Conservation (phyloP, 2,888 invertebrate species). For the Leptopilina drosophilae region DNA sequence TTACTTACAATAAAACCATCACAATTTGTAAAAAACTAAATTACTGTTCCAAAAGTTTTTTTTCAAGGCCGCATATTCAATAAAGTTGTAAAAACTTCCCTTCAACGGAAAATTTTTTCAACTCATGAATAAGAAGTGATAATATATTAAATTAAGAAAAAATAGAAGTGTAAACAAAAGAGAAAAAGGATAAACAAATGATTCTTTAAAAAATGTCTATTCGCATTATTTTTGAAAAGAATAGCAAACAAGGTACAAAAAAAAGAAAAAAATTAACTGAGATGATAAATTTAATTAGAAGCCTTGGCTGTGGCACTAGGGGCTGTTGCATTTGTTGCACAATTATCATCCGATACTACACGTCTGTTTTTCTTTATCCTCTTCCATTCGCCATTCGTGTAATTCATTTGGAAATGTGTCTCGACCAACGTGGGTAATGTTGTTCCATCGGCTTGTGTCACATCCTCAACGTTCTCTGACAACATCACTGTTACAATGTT, state of each 20-base stretch:
- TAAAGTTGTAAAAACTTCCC: background rate
- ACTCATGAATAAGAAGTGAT: background rate
- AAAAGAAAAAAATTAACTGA: background rate
- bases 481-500: constrained; percentile 97
- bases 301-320: constrained; percentile 67
- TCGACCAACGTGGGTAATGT: constrained; percentile 89
- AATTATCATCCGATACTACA: constrained; percentile 78
- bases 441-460: constrained; percentile 90
- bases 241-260: constrained; percentile 17
- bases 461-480: constrained; percentile 93
- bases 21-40: constrained; percentile 15
- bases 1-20: constrained; percentile 30
- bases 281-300: constrained; percentile 63
- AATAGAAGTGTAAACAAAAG: background rate
- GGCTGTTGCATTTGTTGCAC: constrained; percentile 61
- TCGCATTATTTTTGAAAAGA: background rate
- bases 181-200: background rate
- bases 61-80: constrained; percentile 16
- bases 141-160: background rate
- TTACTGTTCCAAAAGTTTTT: constrained; percentile 2
- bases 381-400: constrained; percentile 98
- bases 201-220: too few relatives aligned
- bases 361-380: constrained; percentile 93
- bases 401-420: constrained; percentile 99
- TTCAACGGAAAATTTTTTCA: background rate